These are phyloP conservation scores for Spea hammondii DNA, from an alignment of 2,797 vertebrate genomes.

Conservation along the genomic window DNA sequence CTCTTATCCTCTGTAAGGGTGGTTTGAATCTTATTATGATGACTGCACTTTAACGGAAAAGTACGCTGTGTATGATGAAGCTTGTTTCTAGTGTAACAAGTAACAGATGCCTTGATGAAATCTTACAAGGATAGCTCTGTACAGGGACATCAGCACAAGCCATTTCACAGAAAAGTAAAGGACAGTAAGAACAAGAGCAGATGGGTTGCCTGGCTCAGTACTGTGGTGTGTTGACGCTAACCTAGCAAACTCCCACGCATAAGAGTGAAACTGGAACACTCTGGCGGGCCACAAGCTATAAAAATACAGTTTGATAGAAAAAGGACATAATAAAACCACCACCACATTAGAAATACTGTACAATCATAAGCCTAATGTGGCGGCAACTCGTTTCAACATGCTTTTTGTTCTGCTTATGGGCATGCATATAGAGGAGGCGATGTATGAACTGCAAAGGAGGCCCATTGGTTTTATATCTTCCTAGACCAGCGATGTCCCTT, in stretches of 20 bases:
- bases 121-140: not conserved
- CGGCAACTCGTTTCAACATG: too few relatives aligned
- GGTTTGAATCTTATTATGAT: too few relatives aligned
- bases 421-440: too few relatives aligned
- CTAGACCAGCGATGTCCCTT: too few relatives aligned
- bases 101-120: slow-evolving; percentile 5
- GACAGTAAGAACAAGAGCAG: not conserved
- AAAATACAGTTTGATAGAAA: not conserved
- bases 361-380: too few relatives aligned
- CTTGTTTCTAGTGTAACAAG: slow-evolving; percentile 3
- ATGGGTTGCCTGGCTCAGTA: not conserved
- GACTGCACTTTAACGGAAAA: not conserved
- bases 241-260: not conserved
- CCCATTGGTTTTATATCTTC: too few relatives aligned
- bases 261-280: not conserved
- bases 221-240: not conserved
- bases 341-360: too few relatives aligned
- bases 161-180: not conserved
- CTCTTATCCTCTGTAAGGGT: too few relatives aligned
- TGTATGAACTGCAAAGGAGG: too few relatives aligned
- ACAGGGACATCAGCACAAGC: not conserved
- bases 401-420: too few relatives aligned
- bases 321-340: too few relatives aligned
- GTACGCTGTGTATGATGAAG: not conserved
- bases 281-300: not conserved